Evolutionary conservation across 1,140 invertebrate genomes (phyloP), one percentile per base, ranked within the genome.

Genomic region (Ips typographus): DNA sequence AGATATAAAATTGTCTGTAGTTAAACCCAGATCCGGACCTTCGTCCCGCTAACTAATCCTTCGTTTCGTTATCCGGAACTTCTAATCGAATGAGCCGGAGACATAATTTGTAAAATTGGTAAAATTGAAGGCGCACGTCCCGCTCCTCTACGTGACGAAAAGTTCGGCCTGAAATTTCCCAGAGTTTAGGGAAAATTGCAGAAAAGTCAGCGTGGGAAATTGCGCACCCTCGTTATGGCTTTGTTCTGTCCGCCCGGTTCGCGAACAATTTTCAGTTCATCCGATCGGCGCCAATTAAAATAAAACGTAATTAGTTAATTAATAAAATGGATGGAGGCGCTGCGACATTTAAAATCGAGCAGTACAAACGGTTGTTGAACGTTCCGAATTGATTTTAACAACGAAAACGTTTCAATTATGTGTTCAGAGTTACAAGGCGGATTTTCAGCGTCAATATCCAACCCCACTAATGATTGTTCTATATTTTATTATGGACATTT

Each of bases 221-320:
- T 51, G 43, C 44, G 7, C 60, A 62, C 60, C 60, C 44, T 62
- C 60, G 38, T 62, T 62, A 62, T 38, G 5, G 36, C 22, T n/a
- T 51, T 51, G 60, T 43, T 62, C 44, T 62, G 60, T 60, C 58
- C 22, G 22, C 22, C 41, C 40, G 42, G 58, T 60, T 42, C 41
- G 41, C 42, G 58, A 60, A 60, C 44, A 62, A 22, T 38, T 62
- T 62, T 40, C 44, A 51, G 60, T 62, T 51, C 60, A 62, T 62
- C 51, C 40, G 36, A 62, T 62, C 51, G 22, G 60, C 36, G 44
- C 7, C 60, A 62, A 62, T 62, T 62, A 62, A 62, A 51, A 43
- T 62, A 62, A 62, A 62, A 51, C n/a, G 43, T 49, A 62, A 62
- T 62, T 62, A 62, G 60, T 62, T 62, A 62, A 62, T 62, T 62